Evolutionary conservation across 2,888 invertebrate genomes (phyloP).

Genomic region (Agonopterix heracliana): DNA sequence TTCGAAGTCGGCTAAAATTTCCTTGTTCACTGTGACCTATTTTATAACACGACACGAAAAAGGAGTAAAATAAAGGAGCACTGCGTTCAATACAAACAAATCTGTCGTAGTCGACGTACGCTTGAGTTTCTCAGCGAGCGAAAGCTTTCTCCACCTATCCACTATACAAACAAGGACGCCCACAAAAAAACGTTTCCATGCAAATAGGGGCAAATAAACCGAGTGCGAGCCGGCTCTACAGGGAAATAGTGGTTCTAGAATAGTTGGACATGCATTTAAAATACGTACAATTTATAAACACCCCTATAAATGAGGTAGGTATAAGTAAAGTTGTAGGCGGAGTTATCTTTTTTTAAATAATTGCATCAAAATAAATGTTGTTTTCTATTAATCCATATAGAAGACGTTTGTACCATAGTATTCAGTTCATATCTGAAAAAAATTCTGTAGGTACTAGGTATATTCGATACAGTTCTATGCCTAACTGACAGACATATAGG

Average conservation of each 20-base stretch:
- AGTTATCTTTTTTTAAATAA: no score
- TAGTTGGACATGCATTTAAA: background rate
- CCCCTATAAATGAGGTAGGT: no score
- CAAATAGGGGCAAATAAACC: constrained; percentile 74
- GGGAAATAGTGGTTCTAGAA: constrained; percentile 29
- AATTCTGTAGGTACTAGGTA: no score
- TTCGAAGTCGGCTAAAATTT: background rate
- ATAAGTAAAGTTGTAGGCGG: no score
- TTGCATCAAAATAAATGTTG: no score
- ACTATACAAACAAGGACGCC: constrained; percentile 71
- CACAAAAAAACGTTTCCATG: constrained; percentile 75
- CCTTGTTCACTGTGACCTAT: constrained; percentile 1
- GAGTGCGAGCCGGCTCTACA: constrained; percentile 48
- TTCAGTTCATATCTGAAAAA: no score
- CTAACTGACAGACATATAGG: no score
- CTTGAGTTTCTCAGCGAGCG: constrained; percentile 43
- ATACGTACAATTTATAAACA: background rate
- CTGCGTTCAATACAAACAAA: constrained; percentile 60
- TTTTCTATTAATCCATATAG: no score
- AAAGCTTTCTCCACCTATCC: constrained; percentile 67
- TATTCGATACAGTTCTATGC: no score
- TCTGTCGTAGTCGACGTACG: constrained; percentile 47
- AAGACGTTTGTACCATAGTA: no score
- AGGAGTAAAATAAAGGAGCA: constrained; percentile 3
- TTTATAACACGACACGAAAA: constrained; percentile 2